Conservation (phyloP, 1,140 invertebrate species). For the Zaprionus lachaisei region DNA sequence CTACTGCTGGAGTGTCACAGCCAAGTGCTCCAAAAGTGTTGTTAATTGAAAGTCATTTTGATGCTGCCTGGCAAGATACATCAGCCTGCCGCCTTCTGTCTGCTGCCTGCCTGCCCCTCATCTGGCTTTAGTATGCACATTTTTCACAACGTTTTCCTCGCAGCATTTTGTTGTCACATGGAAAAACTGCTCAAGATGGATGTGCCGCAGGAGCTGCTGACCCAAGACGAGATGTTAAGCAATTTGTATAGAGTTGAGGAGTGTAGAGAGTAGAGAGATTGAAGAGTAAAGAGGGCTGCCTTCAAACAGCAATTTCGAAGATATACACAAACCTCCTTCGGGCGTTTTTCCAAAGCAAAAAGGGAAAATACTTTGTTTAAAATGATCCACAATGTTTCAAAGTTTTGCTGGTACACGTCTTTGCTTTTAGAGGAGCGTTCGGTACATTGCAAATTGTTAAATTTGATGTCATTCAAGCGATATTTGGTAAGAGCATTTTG, state of each 20-base stretch:
- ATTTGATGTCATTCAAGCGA: background rate
- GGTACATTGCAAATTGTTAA: background rate
- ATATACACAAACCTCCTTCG: background rate
- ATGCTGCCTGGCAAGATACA: constrained; percentile 29
- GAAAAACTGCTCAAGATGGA: constrained; percentile 17
- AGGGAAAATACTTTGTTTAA: background rate
- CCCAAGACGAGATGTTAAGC: constrained; percentile 16
- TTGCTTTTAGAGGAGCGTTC: constrained; percentile 4
- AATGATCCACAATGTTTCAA: background rate
- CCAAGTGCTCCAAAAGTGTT: constrained; percentile 55
- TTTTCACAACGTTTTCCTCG: constrained; percentile 13
- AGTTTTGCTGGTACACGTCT: background rate
- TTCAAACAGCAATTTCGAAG: constrained; percentile 19
- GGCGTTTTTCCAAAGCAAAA: background rate
- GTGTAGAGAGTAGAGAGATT: constrained; percentile 9
- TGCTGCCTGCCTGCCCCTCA: background rate
- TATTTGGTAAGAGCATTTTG: background rate
- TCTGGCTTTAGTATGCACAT: constrained; percentile 11
- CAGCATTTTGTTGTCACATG: constrained; percentile 22
- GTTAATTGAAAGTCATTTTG: constrained; percentile 70
- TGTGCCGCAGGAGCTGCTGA: constrained; percentile 27
- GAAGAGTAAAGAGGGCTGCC: background rate
- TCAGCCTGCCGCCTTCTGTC: background rate
- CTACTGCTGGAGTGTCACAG: constrained; percentile 41
- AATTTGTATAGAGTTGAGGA: constrained; percentile 23